phyloP scores from a whole-genome alignment of 2,797 vertebrate genomes.

The Anomalospiza imberbis region DNA sequence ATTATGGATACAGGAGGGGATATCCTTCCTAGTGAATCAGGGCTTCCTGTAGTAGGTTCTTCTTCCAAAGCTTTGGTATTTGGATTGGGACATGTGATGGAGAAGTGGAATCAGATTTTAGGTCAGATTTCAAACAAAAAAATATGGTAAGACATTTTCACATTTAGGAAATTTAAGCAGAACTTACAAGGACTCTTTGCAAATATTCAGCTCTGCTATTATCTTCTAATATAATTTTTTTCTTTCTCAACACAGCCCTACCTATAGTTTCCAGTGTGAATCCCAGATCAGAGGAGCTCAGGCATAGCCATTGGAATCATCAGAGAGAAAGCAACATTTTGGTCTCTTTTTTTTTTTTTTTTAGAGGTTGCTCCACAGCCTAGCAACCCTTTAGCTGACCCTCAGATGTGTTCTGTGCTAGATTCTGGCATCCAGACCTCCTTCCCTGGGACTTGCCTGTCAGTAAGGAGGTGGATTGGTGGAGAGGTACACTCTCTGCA shows the following conservation, averaged over 20 bases:
- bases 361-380: background rate
- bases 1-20: background rate
- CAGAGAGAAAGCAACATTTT: background rate
- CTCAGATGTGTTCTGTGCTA: background rate
- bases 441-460: background rate
- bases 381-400: background rate
- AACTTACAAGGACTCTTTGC: background rate
- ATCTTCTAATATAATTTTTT: background rate
- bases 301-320: background rate
- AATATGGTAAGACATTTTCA: background rate
- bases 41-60: background rate
- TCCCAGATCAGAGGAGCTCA: background rate
- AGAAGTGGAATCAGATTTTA: background rate
- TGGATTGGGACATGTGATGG: background rate
- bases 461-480: background rate
- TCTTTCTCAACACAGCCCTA: background rate
- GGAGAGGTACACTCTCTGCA: background rate
- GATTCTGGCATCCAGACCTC: background rate
- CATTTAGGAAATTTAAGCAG: background rate
- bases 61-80: background rate
- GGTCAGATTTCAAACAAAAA: background rate
- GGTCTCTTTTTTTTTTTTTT: background rate
- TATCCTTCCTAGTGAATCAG: background rate
- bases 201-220: background rate
- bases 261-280: background rate